phyloP scores from a whole-genome alignment of 2,888 invertebrate species.

The Sarcophaga subvicina region DNA sequence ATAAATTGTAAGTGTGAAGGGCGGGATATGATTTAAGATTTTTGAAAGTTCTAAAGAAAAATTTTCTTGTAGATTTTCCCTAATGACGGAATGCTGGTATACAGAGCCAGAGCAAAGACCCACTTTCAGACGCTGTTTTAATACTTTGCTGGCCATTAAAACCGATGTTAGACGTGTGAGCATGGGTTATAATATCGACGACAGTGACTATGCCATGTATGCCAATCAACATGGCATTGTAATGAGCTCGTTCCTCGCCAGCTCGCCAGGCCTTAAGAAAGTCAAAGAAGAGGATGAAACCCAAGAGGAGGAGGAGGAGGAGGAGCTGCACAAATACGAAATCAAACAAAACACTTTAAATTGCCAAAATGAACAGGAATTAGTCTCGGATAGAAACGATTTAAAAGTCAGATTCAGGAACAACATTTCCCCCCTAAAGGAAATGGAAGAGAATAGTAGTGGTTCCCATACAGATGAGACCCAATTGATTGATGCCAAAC shows the following conservation, averaged over 20 bases:
- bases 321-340: slow-evolving; percentile 23
- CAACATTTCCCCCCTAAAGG: slow-evolving; percentile 36
- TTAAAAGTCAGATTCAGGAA: slow-evolving; percentile 64
- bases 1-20: slow-evolving; percentile 85
- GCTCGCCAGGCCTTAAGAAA: slow-evolving; percentile 50
- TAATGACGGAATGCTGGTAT: slow-evolving; percentile 95
- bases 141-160: slow-evolving; percentile 78
- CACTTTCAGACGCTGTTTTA: slow-evolving; percentile 91
- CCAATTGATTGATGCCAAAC: slow-evolving; percentile 63
- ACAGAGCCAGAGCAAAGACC: slow-evolving; percentile 92
- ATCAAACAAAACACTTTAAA: slow-evolving; percentile 54
- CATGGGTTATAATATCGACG: slow-evolving; percentile 67
- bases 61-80: slow-evolving; percentile 85
- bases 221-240: slow-evolving; percentile 69
- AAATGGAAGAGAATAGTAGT: slow-evolving; percentile 46
- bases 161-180: slow-evolving; percentile 74
- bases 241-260: slow-evolving; percentile 67
- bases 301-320: neutral
- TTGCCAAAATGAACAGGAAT: slow-evolving; percentile 35
- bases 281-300: slow-evolving; percentile 54
- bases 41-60: no score
- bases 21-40: neutral
- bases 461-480: slow-evolving; percentile 58
- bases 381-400: slow-evolving; percentile 40
- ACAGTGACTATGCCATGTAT: slow-evolving; percentile 69